Conservation (phyloP, 2,113 vertebrate genomes). For the Rhinoderma darwinii region DNA sequence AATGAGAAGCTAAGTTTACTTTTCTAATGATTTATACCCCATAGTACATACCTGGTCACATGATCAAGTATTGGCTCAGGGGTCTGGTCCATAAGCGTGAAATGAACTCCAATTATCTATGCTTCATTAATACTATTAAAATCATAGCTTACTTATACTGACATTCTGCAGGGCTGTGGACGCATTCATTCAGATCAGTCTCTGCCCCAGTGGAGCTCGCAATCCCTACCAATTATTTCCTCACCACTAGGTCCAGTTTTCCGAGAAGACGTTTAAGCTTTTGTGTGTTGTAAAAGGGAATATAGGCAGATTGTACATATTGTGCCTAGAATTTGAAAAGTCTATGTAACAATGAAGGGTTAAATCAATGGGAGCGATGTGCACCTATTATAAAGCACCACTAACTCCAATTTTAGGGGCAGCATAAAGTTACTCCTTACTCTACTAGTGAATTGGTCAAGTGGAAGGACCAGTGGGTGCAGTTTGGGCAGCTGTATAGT, state of each 20-base stretch:
- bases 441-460: too few species aligned
- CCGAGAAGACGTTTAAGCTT: not conserved
- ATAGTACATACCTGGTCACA: not conserved
- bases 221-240: not conserved
- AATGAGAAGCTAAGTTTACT: not conserved
- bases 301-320: not conserved
- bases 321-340: not conserved
- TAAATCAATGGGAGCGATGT: not conserved
- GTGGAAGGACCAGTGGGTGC: too few species aligned
- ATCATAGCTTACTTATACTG: not conserved
- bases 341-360: not conserved
- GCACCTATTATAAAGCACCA: too few species aligned
- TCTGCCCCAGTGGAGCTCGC: not conserved
- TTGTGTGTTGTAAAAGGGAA: not conserved
- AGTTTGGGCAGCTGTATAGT: too few species aligned
- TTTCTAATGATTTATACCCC: not conserved
- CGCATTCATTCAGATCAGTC: not conserved
- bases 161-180: slow-evolving; percentile 13
- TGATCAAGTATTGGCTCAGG: not conserved
- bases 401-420: too few species aligned
- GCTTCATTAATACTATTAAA: not conserved
- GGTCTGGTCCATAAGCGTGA: not conserved
- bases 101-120: not conserved
- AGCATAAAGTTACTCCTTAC: too few species aligned
- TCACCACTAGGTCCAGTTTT: not conserved